Evolutionary conservation across 2,797 vertebrate genomes (phyloP).

Genomic region (Gallirallus australis): DNA sequence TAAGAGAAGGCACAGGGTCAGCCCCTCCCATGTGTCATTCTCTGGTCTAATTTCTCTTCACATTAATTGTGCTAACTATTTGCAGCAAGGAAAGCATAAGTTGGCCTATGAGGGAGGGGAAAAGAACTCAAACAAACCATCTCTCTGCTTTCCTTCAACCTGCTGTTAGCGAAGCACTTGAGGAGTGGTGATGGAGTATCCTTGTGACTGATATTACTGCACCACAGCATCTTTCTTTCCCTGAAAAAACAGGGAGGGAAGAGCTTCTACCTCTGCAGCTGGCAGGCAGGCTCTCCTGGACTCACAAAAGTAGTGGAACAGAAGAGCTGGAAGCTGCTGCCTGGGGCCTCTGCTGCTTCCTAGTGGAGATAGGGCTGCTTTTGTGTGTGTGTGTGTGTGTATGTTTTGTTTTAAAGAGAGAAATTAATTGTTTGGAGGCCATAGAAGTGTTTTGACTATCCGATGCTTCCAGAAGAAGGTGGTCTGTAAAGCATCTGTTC

Average conservation of each 20-base stretch:
- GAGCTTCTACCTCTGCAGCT: neutral
- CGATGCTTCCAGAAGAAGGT: conserved; percentile 52
- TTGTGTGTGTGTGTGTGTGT: neutral
- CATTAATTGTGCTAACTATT: neutral
- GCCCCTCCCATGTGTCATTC: neutral
- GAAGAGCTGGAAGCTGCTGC: neutral
- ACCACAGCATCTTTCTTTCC: neutral
- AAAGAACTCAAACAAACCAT: neutral
- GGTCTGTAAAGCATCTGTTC: conserved; percentile 42
- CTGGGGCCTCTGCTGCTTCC: neutral
- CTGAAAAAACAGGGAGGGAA: neutral
- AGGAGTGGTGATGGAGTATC: neutral
- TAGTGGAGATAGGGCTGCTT: neutral
- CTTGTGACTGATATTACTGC: neutral
- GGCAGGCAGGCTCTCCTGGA: neutral
- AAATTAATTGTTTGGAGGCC: neutral
- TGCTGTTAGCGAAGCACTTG: neutral
- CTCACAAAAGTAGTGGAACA: neutral
- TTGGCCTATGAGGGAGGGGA: neutral
- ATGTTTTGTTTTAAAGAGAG: neutral
- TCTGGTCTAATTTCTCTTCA: neutral
- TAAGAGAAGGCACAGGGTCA: neutral
- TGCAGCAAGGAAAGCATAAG: conserved; percentile 3
- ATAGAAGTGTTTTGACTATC: conserved; percentile 7
- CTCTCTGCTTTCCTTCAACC: neutral